Conservation (phyloP, 2,797 vertebrate species). For the Poeciliopsis infans region DNA sequence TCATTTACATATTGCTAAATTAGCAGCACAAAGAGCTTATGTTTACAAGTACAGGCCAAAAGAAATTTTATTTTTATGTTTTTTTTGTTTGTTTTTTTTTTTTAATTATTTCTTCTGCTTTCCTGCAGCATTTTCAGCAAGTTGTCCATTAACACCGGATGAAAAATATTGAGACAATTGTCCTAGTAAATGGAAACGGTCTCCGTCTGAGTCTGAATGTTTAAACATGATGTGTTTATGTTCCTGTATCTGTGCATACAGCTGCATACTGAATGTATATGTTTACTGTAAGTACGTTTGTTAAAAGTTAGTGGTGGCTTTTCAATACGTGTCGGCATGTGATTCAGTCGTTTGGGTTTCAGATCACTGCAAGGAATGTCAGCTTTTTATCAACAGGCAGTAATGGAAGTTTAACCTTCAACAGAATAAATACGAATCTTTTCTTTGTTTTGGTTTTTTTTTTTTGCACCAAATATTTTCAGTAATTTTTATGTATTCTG, state of each 20-base stretch:
- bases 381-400: constrained; percentile 29
- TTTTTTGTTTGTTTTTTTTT: too few species aligned
- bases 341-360: constrained; percentile 41
- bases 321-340: constrained; percentile 58
- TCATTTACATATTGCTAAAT: background rate
- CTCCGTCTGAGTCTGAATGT: constrained; percentile 56
- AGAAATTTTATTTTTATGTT: accelerated
- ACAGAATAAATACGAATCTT: constrained; percentile 58
- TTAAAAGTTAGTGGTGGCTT: constrained; percentile 50
- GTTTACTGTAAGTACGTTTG: constrained; percentile 57
- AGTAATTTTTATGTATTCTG: background rate
- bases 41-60: background rate
- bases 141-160: constrained; percentile 30
- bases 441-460: constrained; percentile 12
- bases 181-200: constrained; percentile 24
- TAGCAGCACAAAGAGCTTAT: background rate
- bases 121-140: constrained; percentile 41
- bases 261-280: constrained; percentile 69
- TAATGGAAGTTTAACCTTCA: constrained; percentile 35
- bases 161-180: constrained; percentile 31
- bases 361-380: constrained; percentile 41
- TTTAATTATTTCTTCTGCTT: constrained; percentile 5
- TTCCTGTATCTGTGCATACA: constrained; percentile 60
- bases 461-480: background rate
- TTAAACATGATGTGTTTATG: constrained; percentile 51